A percentile compares a stretch with the other conserved stretches of the same genome.
These are phyloP conservation scores for Potorous gilbertii DNA, from an alignment of 2,797 vertebrate species.

Conservation along the genomic window DNA sequence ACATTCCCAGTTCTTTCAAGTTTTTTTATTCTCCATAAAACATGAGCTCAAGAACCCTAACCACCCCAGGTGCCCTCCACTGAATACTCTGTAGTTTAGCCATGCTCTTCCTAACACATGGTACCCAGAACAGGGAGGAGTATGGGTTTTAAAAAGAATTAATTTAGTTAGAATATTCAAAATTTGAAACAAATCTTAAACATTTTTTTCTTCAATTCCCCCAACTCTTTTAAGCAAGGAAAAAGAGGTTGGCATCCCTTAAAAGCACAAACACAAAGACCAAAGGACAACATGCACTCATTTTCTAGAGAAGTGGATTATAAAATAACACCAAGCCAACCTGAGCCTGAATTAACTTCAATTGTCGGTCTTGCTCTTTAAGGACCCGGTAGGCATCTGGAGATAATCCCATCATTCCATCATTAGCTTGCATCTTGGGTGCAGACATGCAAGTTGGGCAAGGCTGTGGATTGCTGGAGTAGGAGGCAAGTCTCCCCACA, in stretches of 20 bases:
- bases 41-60: background rate
- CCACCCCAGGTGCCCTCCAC: background rate
- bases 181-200: background rate
- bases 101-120: background rate
- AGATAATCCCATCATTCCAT: constrained; percentile 86
- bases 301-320: background rate
- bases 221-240: background rate
- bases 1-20: background rate
- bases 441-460: constrained; percentile 77
- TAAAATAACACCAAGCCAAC: constrained; percentile 81
- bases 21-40: background rate
- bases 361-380: constrained; percentile 93
- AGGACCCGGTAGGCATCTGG: constrained; percentile 91
- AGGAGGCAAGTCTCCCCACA: constrained; percentile 69
- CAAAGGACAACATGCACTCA: background rate
- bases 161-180: background rate
- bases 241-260: background rate
- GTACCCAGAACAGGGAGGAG: background rate
- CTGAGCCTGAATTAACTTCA: constrained; percentile 96
- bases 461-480: constrained; percentile 71
- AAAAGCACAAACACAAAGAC: background rate
- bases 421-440: constrained; percentile 71
- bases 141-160: background rate
- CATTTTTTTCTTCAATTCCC: background rate
- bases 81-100: background rate